Conservation (phyloP, 2,888 invertebrate species). For the Tetragonula carbonaria region DNA sequence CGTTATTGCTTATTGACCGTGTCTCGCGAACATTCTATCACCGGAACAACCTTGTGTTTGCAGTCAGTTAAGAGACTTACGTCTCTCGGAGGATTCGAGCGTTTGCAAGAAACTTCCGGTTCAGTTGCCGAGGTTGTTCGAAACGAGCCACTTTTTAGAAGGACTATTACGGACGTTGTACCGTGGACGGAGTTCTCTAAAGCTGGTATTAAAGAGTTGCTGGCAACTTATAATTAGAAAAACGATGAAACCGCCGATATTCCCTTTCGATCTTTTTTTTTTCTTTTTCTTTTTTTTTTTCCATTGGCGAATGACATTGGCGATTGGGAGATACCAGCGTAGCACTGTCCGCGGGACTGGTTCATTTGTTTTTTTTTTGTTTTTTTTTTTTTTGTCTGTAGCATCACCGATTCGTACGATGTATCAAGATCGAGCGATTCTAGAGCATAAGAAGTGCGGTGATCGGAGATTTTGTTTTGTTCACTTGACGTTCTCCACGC, state of each 20-base stretch:
- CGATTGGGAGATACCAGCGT: neutral
- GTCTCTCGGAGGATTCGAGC: constrained; percentile 16
- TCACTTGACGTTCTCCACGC: neutral
- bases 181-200: constrained; percentile 33
- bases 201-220: constrained; percentile 56
- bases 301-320: constrained; percentile 2
- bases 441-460: neutral
- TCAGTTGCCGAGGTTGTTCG: neutral
- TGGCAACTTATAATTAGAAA: constrained; percentile 58
- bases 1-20: constrained; percentile 13
- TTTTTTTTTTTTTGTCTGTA: constrained; percentile 32
- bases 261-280: constrained; percentile 24
- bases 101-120: neutral
- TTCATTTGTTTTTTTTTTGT: constrained; percentile 39
- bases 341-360: constrained; percentile 36
- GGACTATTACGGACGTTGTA: constrained; percentile 7
- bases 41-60: neutral
- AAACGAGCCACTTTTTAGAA: constrained; percentile 12
- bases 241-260: constrained; percentile 25
- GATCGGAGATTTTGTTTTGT: neutral
- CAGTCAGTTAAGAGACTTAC: neutral
- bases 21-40: constrained; percentile 12
- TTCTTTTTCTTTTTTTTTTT: constrained; percentile 18
- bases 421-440: constrained; percentile 10
- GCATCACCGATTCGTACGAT: constrained; percentile 3